Evolutionary conservation across 1,140 invertebrate species (phyloP).

Genomic region (Leguminivora glycinivorella): DNA sequence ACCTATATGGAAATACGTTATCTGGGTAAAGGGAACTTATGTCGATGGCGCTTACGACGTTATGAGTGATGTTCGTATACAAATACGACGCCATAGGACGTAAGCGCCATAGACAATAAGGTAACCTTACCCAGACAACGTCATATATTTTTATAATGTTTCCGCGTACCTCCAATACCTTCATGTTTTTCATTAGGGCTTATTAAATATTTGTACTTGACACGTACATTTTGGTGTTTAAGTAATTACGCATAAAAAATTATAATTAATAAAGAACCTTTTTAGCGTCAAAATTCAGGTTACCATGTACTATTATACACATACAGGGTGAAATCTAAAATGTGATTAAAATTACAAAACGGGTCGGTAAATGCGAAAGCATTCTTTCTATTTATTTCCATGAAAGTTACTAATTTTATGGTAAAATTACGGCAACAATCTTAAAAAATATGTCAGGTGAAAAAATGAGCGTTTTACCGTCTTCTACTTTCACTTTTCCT

Average conservation of each 20-base stretch:
- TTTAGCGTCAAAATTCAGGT: background rate
- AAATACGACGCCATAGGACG: too few species aligned
- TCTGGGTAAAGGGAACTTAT: too few species aligned
- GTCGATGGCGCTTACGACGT: too few species aligned
- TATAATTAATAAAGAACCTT: background rate
- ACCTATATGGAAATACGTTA: slow-evolving; percentile 8
- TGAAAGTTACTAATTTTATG: background rate
- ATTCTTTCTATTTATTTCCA: too few species aligned
- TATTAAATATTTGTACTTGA: background rate
- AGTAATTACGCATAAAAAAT: background rate
- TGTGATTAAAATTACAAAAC: too few species aligned
- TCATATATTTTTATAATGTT: slow-evolving; percentile 24
- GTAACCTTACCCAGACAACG: too few species aligned
- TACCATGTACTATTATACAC: too few species aligned
- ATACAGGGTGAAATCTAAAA: too few species aligned
- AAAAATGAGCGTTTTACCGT: background rate
- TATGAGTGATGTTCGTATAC: too few species aligned
- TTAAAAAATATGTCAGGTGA: background rate
- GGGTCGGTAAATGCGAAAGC: too few species aligned
- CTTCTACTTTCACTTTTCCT: background rate
- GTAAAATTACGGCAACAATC: background rate
- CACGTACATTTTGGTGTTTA: too few species aligned
- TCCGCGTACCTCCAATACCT: slow-evolving; percentile 13
- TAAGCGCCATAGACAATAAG: too few species aligned
- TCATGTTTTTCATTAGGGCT: background rate